phyloP scores from a whole-genome alignment of 1,140 invertebrate genomes.

The Dreissena rostriformis region DNA sequence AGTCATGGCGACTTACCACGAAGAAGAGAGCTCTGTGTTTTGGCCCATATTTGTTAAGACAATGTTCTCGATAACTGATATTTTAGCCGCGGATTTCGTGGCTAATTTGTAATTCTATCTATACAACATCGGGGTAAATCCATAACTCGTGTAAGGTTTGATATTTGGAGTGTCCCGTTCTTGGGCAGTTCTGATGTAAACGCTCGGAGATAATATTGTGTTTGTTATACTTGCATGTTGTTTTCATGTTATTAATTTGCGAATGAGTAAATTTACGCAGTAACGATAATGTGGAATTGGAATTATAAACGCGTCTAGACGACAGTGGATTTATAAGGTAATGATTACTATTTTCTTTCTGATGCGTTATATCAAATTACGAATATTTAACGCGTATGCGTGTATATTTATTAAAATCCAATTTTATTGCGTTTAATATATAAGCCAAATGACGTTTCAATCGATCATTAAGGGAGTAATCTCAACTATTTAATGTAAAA shows the following conservation, averaged over 20 bases:
- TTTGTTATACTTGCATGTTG: background rate
- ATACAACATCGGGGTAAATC: slow-evolving; percentile 4
- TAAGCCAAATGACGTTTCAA: too few relatives aligned
- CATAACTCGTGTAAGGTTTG: slow-evolving; percentile 10
- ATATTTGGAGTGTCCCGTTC: background rate
- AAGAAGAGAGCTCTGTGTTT: slow-evolving; percentile 8
- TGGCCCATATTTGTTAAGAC: slow-evolving; percentile 18
- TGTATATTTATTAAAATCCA: too few relatives aligned
- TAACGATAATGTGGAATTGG: background rate
- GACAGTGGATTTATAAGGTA: too few relatives aligned
- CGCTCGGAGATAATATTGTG: background rate
- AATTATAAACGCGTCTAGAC: background rate
- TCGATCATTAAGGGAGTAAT: too few relatives aligned
- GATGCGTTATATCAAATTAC: too few relatives aligned
- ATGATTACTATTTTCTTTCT: too few relatives aligned
- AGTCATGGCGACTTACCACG: slow-evolving; percentile 41
- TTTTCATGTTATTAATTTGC: background rate
- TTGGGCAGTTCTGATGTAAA: background rate
- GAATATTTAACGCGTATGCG: too few relatives aligned
- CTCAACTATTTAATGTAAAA: too few relatives aligned
- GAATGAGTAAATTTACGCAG: background rate
- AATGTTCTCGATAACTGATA: slow-evolving; percentile 20
- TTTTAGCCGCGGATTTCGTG: background rate
- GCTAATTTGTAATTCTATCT: slow-evolving; percentile 4
- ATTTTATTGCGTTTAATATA: too few relatives aligned